phyloP scores from a whole-genome alignment of 53 echinoderm and acorn worm genomes.

The Echinarachnius parma region DNA sequence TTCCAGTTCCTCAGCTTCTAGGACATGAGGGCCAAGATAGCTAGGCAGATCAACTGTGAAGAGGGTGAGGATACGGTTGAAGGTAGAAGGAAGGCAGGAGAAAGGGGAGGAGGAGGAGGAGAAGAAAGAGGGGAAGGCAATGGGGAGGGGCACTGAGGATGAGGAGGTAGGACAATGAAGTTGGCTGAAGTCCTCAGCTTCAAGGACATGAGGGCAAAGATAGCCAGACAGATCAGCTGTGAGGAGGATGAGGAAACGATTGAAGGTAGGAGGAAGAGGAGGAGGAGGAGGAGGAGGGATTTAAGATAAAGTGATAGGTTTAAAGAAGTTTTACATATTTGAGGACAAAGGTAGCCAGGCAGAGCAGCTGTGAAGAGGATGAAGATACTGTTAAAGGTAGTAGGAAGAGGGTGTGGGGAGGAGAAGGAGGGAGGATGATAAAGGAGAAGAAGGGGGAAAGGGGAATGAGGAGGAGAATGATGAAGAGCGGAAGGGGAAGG shows the following conservation, averaged over 20 bases:
- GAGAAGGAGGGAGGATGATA: neutral
- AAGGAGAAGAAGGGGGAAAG: neutral
- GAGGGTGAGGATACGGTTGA: neutral
- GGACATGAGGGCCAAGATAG: neutral
- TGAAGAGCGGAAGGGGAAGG: neutral
- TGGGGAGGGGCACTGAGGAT: neutral
- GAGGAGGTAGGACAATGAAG: neutral
- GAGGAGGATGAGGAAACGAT: neutral
- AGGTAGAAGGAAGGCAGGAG: neutral
- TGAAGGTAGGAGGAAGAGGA: neutral
- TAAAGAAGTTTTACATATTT: neutral
- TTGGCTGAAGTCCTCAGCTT: slow-evolving; percentile 10
- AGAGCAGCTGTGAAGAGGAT: neutral
- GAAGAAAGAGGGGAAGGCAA: neutral
- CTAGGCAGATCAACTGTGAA: neutral
- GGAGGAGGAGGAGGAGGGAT: neutral
- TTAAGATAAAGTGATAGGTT: neutral
- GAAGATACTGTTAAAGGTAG: neutral
- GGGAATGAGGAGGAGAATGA: neutral
- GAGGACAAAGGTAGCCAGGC: neutral
- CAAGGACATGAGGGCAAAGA: slow-evolving; percentile 48
- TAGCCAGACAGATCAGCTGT: slow-evolving; percentile 5
- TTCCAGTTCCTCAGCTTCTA: slow-evolving; percentile 56
- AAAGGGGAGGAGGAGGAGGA: neutral
- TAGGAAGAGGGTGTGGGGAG: neutral